A percentile compares a stretch with the other conserved stretches of the same genome.
Evolutionary conservation across 2,888 invertebrate species (phyloP).

Genomic region (Torymus aiolomorphi): DNA sequence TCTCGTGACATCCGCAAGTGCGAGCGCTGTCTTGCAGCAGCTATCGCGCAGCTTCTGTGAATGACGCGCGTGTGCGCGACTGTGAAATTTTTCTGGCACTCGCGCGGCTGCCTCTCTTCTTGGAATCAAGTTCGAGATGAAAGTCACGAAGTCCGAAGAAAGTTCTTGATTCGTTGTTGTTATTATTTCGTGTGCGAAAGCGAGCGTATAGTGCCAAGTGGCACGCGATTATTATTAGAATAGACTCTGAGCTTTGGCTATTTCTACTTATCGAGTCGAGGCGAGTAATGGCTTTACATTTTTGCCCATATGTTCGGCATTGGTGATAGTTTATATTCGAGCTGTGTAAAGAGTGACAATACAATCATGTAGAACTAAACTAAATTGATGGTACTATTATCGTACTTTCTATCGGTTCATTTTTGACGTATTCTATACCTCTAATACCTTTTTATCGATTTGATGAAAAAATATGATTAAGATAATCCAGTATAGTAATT

Average conservation of each 20-base stretch:
- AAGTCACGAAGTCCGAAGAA: slow-evolving; percentile 19
- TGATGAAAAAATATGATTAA: too few relatives aligned
- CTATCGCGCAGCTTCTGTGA: slow-evolving; percentile 19
- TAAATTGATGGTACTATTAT: too few relatives aligned
- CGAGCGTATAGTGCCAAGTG: not conserved
- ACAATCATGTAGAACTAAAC: too few relatives aligned
- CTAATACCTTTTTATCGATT: too few relatives aligned
- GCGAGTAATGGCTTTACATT: not conserved
- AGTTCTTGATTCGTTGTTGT: slow-evolving; percentile 14
- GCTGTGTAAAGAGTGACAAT: too few relatives aligned
- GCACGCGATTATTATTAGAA: slow-evolving; percentile 34
- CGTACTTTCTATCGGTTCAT: too few relatives aligned
- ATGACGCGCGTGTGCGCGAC: slow-evolving; percentile 32
- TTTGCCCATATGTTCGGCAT: too few relatives aligned
- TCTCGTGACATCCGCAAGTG: slow-evolving; percentile 67
- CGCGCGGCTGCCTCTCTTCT: slow-evolving; percentile 35
- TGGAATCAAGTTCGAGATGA: slow-evolving; percentile 17
- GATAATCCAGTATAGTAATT: too few relatives aligned
- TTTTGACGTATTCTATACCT: too few relatives aligned
- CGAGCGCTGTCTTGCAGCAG: too few relatives aligned
- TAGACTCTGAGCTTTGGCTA: slow-evolving; percentile 14
- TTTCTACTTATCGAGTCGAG: slow-evolving; percentile 1
- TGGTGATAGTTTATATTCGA: too few relatives aligned
- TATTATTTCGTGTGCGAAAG: not conserved
- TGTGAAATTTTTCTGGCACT: not conserved